phyloP scores from a whole-genome alignment of 2,113 vertebrate species.

The Rhea americana region DNA sequence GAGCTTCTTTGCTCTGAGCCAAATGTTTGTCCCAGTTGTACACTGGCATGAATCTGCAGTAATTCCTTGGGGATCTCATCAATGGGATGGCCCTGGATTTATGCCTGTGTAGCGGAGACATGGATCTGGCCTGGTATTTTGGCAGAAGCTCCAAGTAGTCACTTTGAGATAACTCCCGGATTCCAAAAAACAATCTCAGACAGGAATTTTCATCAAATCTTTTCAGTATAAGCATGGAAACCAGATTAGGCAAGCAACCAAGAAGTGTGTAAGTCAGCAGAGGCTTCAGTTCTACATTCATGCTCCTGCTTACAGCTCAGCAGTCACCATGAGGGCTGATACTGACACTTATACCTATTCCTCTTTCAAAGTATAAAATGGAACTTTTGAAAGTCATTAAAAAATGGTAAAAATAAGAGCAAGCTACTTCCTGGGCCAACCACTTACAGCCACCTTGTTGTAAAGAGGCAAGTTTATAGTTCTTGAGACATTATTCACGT shows the following conservation, averaged over 20 bases:
- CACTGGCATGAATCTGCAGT: background rate
- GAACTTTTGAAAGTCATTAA: background rate
- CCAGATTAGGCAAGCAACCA: background rate
- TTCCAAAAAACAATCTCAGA: background rate
- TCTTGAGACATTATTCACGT: background rate
- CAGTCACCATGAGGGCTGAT: background rate
- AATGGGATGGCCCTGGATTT: background rate
- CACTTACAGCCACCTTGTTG: background rate
- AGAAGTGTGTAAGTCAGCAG: background rate
- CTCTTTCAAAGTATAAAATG: background rate
- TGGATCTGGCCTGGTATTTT: background rate
- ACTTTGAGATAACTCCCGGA: background rate
- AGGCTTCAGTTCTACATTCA: background rate
- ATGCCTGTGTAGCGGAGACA: background rate
- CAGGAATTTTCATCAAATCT: background rate
- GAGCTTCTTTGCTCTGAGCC: background rate
- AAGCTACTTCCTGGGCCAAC: background rate
- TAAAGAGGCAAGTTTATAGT: background rate
- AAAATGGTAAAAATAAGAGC: background rate
- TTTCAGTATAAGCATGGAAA: background rate
- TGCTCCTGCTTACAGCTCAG: background rate
- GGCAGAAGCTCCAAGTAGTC: background rate
- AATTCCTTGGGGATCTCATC: background rate
- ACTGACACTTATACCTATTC: background rate
- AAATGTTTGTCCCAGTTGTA: background rate